phyloP scores from a whole-genome alignment of 2,797 vertebrate species.

The Champsocephalus esox region DNA sequence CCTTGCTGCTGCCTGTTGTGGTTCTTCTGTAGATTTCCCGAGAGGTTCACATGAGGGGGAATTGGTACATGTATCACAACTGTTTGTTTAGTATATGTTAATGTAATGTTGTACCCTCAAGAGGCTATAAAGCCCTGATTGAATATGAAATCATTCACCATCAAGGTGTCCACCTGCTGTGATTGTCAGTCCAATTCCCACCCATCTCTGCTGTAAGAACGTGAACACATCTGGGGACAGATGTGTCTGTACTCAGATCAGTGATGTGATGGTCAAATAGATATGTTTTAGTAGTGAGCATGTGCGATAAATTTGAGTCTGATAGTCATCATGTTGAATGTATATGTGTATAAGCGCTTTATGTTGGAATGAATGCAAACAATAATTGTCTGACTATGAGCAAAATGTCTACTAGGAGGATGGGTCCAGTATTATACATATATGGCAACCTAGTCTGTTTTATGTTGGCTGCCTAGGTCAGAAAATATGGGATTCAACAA shows the following conservation, averaged over 20 bases:
- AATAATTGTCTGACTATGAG: too few species aligned
- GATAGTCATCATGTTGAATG: background rate
- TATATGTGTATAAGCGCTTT: too few species aligned
- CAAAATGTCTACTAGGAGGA: too few species aligned
- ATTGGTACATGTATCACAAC: background rate
- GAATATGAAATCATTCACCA: background rate
- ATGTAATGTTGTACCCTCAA: background rate
- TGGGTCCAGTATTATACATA: too few species aligned
- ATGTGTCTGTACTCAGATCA: constrained; percentile 7
- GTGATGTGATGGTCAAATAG: background rate
- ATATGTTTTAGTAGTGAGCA: background rate
- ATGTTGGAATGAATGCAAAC: too few species aligned
- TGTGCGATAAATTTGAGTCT: constrained; percentile 3
- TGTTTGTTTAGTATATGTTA: background rate
- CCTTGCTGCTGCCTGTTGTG: constrained; percentile 12
- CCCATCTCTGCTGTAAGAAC: background rate
- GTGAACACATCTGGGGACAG: background rate
- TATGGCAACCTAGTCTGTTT: too few species aligned
- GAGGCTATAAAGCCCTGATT: background rate
- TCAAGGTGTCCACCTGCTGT: background rate
- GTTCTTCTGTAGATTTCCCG: constrained; percentile 15
- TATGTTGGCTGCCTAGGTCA: too few species aligned
- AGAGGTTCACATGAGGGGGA: constrained; percentile 2
- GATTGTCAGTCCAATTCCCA: background rate
- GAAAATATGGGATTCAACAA: too few species aligned